Conservation (phyloP, 2,113 vertebrate genomes). For the Thymallus thymallus region DNA sequence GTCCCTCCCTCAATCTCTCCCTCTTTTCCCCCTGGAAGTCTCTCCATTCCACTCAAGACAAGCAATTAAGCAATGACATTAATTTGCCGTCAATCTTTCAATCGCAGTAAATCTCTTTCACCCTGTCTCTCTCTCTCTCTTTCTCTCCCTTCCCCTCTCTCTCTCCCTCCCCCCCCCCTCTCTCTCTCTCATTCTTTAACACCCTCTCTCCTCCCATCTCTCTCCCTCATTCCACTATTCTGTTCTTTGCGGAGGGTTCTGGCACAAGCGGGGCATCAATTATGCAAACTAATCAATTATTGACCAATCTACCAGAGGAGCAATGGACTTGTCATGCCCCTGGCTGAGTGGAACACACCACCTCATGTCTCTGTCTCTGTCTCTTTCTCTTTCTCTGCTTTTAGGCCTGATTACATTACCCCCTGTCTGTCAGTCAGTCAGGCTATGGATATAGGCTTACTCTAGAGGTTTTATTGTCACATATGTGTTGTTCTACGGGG, state of each 20-base stretch:
- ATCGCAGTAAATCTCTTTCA: constrained; percentile 24
- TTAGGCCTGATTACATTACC: too few species aligned
- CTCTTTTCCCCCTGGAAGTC: constrained; percentile 30
- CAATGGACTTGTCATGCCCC: constrained; percentile 61
- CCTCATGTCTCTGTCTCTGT: constrained; percentile 34
- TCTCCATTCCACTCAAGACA: constrained; percentile 46
- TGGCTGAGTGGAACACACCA: constrained; percentile 45
- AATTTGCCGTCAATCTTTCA: constrained; percentile 53
- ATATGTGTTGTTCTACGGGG: too few species aligned
- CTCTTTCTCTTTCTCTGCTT: constrained; percentile 14
- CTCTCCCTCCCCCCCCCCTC: background rate
- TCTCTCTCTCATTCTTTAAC: constrained; percentile 3
- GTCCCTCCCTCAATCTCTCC: constrained; percentile 7
- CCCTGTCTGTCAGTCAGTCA: too few species aligned
- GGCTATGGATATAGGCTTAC: background rate
- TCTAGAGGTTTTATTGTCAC: too few species aligned
- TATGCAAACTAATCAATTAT: constrained; percentile 73
- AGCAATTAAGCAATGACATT: constrained; percentile 64
- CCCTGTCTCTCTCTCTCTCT: constrained; percentile 1
- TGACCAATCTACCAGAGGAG: constrained; percentile 64
- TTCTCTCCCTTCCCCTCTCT: background rate
- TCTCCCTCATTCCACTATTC: constrained; percentile 30
- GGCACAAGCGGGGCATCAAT: constrained; percentile 69
- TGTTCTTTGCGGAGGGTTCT: constrained; percentile 52
- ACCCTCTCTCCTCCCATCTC: background rate